phyloP scores from a whole-genome alignment of 2,113 vertebrate genomes.

The Chaetorhynchus papuensis region DNA sequence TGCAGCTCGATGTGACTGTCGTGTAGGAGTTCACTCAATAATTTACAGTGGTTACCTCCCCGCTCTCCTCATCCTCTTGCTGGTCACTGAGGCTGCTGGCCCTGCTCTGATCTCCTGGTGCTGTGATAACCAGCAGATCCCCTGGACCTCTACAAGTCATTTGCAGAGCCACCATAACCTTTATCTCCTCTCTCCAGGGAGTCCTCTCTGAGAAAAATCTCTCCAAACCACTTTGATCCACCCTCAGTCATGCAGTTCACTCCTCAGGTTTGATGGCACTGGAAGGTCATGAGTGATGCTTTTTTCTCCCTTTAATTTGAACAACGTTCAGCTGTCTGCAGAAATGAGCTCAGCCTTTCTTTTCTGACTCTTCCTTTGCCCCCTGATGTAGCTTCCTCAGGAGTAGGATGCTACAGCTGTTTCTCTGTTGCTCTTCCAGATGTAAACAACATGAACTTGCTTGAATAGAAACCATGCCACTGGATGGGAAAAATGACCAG shows the following conservation, averaged over 20 bases:
- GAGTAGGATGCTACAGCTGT: neutral
- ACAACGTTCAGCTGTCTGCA: neutral
- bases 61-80: neutral
- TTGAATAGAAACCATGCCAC: neutral
- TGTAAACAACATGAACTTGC: neutral
- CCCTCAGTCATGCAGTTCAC: neutral
- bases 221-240: neutral
- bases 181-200: neutral
- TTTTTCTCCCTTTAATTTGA: neutral
- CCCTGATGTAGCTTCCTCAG: neutral
- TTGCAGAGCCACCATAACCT: neutral
- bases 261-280: neutral
- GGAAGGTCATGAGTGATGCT: neutral
- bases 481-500: neutral
- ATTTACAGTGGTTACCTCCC: neutral
- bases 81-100: neutral
- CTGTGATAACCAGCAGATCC: too few relatives aligned
- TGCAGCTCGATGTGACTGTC: accelerated
- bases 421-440: neutral
- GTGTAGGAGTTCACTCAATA: neutral
- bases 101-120: neutral
- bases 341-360: neutral
- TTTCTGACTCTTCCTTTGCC: neutral
- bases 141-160: neutral
- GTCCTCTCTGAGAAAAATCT: neutral